phyloP scores from a whole-genome alignment of 2,797 vertebrate species.

The Chrosomus eos region DNA sequence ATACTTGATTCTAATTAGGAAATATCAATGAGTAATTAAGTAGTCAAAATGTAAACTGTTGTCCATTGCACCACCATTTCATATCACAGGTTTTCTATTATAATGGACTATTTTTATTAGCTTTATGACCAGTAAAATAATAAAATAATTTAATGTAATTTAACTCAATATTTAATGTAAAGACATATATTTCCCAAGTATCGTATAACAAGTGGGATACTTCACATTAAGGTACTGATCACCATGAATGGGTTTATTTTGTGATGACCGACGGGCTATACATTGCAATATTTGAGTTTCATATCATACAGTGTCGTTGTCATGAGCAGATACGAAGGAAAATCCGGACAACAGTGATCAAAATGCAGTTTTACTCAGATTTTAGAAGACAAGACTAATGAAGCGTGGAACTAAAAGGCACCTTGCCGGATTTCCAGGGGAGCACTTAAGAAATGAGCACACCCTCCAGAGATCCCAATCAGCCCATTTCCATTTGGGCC shows the following conservation, averaged over 20 bases:
- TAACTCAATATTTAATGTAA: not conserved
- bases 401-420: conserved; percentile 59
- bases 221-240: not conserved
- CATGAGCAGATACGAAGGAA: not conserved
- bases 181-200: not conserved
- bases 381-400: conserved; percentile 31
- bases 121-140: not conserved
- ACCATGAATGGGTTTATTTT: not conserved
- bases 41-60: not conserved
- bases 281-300: not conserved
- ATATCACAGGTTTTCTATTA: not conserved
- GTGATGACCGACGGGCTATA: no score
- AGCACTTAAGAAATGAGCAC: conserved; percentile 60
- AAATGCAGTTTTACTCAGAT: conserved; percentile 10
- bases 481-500: conserved; percentile 57
- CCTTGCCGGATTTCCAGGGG: conserved; percentile 56
- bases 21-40: not conserved
- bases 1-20: not conserved
- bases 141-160: not conserved
- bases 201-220: not conserved
- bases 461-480: conserved; percentile 57
- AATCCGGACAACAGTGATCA: not conserved
- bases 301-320: not conserved
- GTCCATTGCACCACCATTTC: not conserved
- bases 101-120: not conserved